Percentiles rank a stretch among this genome's conserved stretches.
Conservation (phyloP, 2,888 invertebrate genomes). For the Incurvaria masculella region DNA sequence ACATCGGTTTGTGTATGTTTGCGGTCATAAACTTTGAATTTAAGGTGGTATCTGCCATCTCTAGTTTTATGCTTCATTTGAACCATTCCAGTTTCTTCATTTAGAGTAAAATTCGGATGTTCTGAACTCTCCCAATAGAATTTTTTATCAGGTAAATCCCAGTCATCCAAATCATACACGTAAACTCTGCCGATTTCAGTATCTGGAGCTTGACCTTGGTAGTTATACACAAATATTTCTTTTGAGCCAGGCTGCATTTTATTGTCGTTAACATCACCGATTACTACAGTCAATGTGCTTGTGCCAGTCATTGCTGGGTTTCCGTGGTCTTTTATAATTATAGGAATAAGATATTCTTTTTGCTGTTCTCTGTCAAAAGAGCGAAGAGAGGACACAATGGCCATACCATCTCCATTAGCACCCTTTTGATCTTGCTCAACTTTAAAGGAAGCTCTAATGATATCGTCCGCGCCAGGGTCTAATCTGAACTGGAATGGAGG, state of each 20-base stretch:
- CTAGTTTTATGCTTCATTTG: conserved; percentile 92
- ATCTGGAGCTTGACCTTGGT: conserved; percentile 85
- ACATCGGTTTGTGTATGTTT: conserved; percentile 95
- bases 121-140: conserved; percentile 91
- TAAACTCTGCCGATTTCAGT: conserved; percentile 94
- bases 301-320: conserved; percentile 96
- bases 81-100: conserved; percentile 92
- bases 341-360: conserved; percentile 95
- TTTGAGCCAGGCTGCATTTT: conserved; percentile 98
- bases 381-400: conserved; percentile 89
- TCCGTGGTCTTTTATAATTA: conserved; percentile 96
- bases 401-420: conserved; percentile 97
- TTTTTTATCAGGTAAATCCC: conserved; percentile 97
- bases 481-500: conserved; percentile 95
- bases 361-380: conserved; percentile 95
- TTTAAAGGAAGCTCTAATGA: conserved; percentile 91
- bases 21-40: conserved; percentile 87
- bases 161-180: conserved; percentile 97
- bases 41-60: conserved; percentile 79
- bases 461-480: conserved; percentile 91
- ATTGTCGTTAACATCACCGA: conserved; percentile 98
- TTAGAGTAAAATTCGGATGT: conserved; percentile 83
- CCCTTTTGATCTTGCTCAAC: conserved; percentile 97
- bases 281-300: conserved; percentile 92
- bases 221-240: conserved; percentile 96